A percentile compares a stretch with the other conserved stretches of the same genome.
Conservation (phyloP, 2,113 vertebrate species). For the Crocuta crocuta region DNA sequence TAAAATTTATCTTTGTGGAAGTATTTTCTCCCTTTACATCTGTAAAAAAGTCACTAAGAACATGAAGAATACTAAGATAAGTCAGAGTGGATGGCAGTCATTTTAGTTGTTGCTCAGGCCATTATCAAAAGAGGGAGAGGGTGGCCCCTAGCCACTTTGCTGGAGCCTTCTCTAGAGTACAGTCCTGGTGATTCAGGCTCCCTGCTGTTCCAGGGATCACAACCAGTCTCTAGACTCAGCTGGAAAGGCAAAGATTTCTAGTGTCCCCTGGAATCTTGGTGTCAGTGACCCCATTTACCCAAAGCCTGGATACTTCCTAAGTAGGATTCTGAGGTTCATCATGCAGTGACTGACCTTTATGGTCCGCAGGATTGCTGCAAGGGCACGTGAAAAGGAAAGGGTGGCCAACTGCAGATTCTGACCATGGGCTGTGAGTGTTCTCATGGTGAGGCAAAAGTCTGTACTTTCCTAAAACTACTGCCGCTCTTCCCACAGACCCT, state of each 20-base stretch:
- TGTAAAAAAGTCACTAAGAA: neutral
- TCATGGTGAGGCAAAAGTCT: rapidly evolving
- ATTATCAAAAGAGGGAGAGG: neutral
- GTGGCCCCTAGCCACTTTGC: neutral
- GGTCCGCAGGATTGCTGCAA: neutral
- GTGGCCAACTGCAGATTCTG: neutral
- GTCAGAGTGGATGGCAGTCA: too few species aligned
- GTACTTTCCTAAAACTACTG: neutral
- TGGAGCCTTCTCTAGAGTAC: neutral
- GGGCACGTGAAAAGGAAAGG: neutral
- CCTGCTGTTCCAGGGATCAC: neutral
- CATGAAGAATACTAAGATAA: neutral
- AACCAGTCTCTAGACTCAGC: neutral
- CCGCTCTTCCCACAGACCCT: neutral
- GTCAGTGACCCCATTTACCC: neutral
- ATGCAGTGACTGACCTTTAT: neutral
- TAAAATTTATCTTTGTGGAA: neutral
- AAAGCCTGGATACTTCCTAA: neutral
- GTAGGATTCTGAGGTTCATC: neutral
- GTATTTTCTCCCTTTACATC: neutral
- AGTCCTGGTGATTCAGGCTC: neutral
- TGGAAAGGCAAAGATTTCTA: neutral
- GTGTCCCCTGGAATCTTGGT: neutral
- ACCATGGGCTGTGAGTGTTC: neutral
- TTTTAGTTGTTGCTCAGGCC: neutral